Conservation (phyloP, 1,140 invertebrate genomes). For the Drosophila takahashii region DNA sequence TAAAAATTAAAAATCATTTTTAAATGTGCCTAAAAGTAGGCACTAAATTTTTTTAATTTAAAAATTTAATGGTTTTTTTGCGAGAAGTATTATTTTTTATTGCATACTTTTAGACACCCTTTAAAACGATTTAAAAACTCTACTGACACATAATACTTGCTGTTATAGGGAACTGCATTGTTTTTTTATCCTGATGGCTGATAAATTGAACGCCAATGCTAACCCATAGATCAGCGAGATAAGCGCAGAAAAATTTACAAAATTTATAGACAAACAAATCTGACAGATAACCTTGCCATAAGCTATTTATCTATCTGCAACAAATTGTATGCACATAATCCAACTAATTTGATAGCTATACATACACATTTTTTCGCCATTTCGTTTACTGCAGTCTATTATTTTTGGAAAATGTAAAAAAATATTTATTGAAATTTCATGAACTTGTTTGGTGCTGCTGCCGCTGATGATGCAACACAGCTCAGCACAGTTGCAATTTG, state of each 20-base stretch:
- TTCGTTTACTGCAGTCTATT: slow-evolving; percentile 27
- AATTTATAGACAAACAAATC: slow-evolving; percentile 30
- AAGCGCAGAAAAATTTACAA: not conserved
- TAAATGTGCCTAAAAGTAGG: no score
- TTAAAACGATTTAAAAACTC: no score
- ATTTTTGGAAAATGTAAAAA: slow-evolving; percentile 16
- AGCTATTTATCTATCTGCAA: slow-evolving; percentile 31
- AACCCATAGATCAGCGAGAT: not conserved
- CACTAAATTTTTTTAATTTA: no score
- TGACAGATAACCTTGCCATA: slow-evolving; percentile 24
- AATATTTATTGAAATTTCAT: slow-evolving; percentile 47
- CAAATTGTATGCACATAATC: slow-evolving; percentile 8
- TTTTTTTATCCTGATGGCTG: no score
- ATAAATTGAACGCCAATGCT: slow-evolving; percentile 15
- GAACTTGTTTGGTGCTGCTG: slow-evolving; percentile 22
- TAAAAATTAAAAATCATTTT: no score
- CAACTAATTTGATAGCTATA: slow-evolving; percentile 35
- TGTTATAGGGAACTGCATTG: no score
- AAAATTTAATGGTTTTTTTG: no score
- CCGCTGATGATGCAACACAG: slow-evolving; percentile 5
- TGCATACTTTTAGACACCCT: no score
- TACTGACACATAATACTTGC: no score
- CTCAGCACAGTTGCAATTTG: slow-evolving; percentile 24
- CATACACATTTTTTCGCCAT: not conserved
- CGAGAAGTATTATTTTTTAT: no score